Percentiles rank a stretch among this genome's conserved stretches.
phyloP scores from a whole-genome alignment of 2,888 invertebrate genomes.

The Apodemia duryi region DNA sequence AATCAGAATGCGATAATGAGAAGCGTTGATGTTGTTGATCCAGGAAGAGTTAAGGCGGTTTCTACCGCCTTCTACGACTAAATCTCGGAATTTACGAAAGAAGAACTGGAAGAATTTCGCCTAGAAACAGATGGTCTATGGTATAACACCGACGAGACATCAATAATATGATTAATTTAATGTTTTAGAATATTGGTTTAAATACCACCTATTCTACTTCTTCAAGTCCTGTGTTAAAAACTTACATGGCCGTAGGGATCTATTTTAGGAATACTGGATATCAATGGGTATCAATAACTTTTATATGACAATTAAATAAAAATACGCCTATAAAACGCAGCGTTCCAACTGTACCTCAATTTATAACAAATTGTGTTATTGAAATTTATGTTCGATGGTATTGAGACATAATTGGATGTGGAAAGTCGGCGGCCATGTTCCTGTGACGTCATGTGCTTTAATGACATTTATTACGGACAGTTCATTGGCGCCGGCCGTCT shows the following conservation, averaged over 20 bases:
- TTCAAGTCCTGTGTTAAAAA: background rate
- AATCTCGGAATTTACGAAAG: no score
- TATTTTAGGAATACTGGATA: background rate
- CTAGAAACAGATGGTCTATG: no score
- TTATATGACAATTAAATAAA: slow-evolving; percentile 17
- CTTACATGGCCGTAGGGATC: background rate
- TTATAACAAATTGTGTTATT: slow-evolving; percentile 71
- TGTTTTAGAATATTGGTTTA: background rate
- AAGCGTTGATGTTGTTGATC: no score
- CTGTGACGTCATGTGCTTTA: slow-evolving; percentile 64
- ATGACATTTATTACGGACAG: slow-evolving; percentile 70
- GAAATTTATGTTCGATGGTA: slow-evolving; percentile 71
- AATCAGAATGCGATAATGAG: no score
- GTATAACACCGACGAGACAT: no score
- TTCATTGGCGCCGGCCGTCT: slow-evolving; percentile 61
- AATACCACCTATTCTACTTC: no score
- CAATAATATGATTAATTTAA: no score
- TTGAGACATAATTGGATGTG: slow-evolving; percentile 70
- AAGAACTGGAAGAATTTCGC: no score
- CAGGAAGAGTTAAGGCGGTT: no score
- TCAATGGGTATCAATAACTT: slow-evolving; percentile 10
- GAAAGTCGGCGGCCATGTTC: slow-evolving; percentile 57
- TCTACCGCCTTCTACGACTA: no score
- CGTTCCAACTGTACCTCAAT: slow-evolving; percentile 45
- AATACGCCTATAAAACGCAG: slow-evolving; percentile 7